A percentile compares a stretch with the other conserved stretches of the same genome.
phyloP scores from a whole-genome alignment of 1,140 invertebrate genomes.

The Marisa cornuarietis region DNA sequence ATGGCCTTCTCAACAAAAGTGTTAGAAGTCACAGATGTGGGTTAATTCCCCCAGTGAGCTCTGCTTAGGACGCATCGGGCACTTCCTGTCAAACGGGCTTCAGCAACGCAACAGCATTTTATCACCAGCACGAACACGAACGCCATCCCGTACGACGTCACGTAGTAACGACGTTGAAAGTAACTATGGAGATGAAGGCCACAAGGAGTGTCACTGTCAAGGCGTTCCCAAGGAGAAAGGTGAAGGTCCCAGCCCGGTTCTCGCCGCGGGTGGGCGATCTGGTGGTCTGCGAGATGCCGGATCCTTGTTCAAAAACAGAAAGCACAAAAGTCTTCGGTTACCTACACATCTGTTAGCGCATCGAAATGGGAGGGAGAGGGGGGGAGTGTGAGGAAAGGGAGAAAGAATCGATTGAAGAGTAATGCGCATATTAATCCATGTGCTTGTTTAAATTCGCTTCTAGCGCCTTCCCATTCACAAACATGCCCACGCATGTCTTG shows the following conservation, averaged over 20 bases:
- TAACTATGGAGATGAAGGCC: constrained; percentile 22
- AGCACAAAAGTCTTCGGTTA: not conserved
- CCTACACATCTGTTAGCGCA: not conserved
- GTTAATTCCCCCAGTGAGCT: not conserved
- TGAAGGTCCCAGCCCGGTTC: constrained; percentile 22
- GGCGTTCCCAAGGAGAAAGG: constrained; percentile 12
- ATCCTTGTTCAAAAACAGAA: constrained; percentile 16
- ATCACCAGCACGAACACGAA: not conserved
- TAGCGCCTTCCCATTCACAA: too few relatives aligned
- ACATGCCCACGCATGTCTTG: too few relatives aligned
- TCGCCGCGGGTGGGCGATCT: constrained; percentile 7
- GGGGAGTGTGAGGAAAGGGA: not conserved
- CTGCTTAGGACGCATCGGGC: not conserved
- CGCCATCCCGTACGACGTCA: not conserved
- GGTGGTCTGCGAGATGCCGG: constrained; percentile 13
- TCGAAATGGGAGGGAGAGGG: not conserved
- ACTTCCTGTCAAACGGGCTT: not conserved
- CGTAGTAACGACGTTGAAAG: constrained; percentile 8
- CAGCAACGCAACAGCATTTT: not conserved
- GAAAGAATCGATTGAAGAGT: not conserved
- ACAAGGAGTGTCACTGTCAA: constrained; percentile 12
- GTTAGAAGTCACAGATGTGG: too few relatives aligned
- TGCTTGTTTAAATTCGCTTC: too few relatives aligned
- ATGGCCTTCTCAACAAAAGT: too few relatives aligned
- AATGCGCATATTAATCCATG: too few relatives aligned